A percentile compares a stretch with the other conserved stretches of the same genome.
phyloP scores from a whole-genome alignment of 2,888 invertebrate species.

The Schrankia costaestrigalis region DNA sequence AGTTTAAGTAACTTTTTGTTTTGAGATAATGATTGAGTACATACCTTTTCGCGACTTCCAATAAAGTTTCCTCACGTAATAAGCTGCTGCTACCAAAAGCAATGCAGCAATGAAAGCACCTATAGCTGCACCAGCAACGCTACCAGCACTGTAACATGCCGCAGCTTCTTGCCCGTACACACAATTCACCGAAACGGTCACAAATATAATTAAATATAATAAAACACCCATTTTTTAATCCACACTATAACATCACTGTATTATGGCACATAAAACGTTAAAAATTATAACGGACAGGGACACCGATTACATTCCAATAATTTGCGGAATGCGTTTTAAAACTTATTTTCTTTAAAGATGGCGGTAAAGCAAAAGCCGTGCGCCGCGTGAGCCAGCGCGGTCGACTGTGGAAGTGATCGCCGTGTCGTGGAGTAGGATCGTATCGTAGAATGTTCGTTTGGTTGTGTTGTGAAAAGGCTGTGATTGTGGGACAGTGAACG shows the following conservation, averaged over 20 bases:
- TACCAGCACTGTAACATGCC: slow-evolving; percentile 84
- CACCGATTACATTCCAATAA: slow-evolving; percentile 68
- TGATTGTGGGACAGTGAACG: slow-evolving; percentile 69
- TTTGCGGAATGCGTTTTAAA: slow-evolving; percentile 53
- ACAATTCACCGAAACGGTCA: slow-evolving; percentile 68
- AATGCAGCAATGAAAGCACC: slow-evolving; percentile 85
- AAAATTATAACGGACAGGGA: slow-evolving; percentile 35
- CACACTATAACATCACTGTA: slow-evolving; percentile 58
- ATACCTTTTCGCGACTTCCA: slow-evolving; percentile 82
- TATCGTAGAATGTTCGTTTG: slow-evolving; percentile 11
- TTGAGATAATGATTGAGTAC: too few relatives aligned
- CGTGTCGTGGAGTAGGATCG: slow-evolving; percentile 2
- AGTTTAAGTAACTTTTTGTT: too few relatives aligned
- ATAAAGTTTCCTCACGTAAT: slow-evolving; percentile 82
- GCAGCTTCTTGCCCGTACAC: slow-evolving; percentile 70
- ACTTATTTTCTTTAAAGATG: slow-evolving; percentile 35
- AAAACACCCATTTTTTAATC: slow-evolving; percentile 68
- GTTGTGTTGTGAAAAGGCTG: slow-evolving; percentile 56
- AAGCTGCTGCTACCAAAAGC: slow-evolving; percentile 79
- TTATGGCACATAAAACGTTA: slow-evolving; percentile 71
- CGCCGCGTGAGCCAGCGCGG: slow-evolving; percentile 66
- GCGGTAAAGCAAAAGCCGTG: slow-evolving; percentile 46
- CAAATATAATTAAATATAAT: slow-evolving; percentile 60
- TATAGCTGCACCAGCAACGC: slow-evolving; percentile 86
- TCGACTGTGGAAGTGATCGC: slow-evolving; percentile 48